Evolutionary conservation across 2,797 vertebrate species (phyloP), one percentile per base, ranked within the genome.

Genomic region (Astyanax mexicanus): DNA sequence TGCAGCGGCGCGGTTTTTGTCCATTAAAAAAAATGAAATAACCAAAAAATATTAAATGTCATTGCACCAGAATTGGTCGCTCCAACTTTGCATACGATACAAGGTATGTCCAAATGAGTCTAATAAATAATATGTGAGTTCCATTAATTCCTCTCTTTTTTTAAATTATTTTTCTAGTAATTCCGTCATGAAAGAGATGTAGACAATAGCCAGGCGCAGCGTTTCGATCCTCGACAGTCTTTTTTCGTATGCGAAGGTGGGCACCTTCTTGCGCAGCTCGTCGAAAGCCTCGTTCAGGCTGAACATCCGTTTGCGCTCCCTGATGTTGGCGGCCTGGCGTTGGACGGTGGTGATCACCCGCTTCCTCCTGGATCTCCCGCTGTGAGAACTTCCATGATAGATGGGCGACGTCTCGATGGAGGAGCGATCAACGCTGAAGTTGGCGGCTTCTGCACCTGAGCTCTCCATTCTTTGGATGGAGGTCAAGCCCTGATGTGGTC

Each of bases 151-250:
- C 12, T 9, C 12, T 11, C 1, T 57, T 29, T 32, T 29, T 2
- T 32, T 32, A n/a, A n/a, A 65, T 82, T 87, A 74, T 86, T 91
- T 79, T 12, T 93, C 92, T 88, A 99, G 84, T 69, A 98, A 92
- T 82, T 99, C 97, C 0, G 92, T 96, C 98, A 99, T 99, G 84
- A 98, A 99, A 73, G 96, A 95, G 81, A 99, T 99, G 86, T 99
- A 99, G 52, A 99, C 91, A 21, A 99, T 97, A 77, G 97, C 98
- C 73, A 99, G 91, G 21, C 96, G 95, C 3, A 99, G 86, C 0
- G 97, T 98, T 84, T 99, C 98, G 81, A 99, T 99, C 9, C 98
- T 91, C 1, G 98, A 99, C 12, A 99, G 92, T 45, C 96, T 92
- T 86, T 99, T 99, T 88, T 99, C 97, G 60, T 99, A 99, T 29